These are phyloP conservation scores for Folsomia candida DNA, from an alignment of 2,888 invertebrate species.

Conservation along the genomic window DNA sequence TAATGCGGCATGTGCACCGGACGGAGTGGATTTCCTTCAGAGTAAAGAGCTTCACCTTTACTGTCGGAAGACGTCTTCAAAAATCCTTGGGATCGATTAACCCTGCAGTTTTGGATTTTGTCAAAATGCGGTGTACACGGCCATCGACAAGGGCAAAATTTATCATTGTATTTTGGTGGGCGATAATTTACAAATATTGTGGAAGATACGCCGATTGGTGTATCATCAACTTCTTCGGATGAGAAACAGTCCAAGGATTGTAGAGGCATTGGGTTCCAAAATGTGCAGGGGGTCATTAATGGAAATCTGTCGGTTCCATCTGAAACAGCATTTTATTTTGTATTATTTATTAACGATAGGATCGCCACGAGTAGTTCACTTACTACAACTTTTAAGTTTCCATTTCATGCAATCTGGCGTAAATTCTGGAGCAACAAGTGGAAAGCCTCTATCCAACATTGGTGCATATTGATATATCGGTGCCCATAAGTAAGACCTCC, in stretches of 20 bases:
- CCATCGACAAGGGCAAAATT: slow-evolving; percentile 37
- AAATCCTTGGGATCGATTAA: no score
- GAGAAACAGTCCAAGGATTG: slow-evolving; percentile 26
- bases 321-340: not conserved
- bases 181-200: slow-evolving; percentile 23
- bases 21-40: slow-evolving; percentile 13
- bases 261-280: slow-evolving; percentile 28
- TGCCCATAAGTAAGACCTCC: slow-evolving; percentile 27
- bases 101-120: slow-evolving; percentile 33
- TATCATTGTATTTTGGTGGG: slow-evolving; percentile 2
- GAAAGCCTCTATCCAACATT: slow-evolving; percentile 23
- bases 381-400: slow-evolving; percentile 25
- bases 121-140: slow-evolving; percentile 35
- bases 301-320: slow-evolving; percentile 24
- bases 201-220: not conserved
- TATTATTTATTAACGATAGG: not conserved
- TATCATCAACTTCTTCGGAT: not conserved
- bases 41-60: slow-evolving; percentile 7
- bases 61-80: not conserved
- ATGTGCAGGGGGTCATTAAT: slow-evolving; percentile 29
- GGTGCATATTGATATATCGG: slow-evolving; percentile 33
- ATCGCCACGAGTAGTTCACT: no score
- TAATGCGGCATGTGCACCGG: slow-evolving; percentile 11
- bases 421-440: slow-evolving; percentile 22
- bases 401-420: slow-evolving; percentile 34